Evolutionary conservation across 1,140 invertebrate species (phyloP).

Genomic region (Camponotus floridanus): DNA sequence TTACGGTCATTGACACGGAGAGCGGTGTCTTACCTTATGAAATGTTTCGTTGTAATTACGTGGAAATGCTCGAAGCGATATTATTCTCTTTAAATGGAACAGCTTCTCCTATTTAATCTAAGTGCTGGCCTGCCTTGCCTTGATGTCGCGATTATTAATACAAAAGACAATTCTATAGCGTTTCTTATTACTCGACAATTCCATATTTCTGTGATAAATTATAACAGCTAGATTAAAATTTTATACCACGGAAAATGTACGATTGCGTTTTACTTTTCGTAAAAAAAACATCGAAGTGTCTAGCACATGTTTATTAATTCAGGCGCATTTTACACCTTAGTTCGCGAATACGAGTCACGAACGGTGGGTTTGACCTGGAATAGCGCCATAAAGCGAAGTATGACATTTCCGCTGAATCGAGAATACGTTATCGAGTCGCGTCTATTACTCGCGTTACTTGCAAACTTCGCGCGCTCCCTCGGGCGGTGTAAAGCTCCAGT

Average conservation of each 20-base stretch:
- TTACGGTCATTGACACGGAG: constrained; percentile 32
- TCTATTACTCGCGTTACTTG: constrained; percentile 25
- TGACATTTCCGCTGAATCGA: constrained; percentile 48
- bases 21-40: not conserved
- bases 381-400: constrained; percentile 28
- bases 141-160: constrained; percentile 1
- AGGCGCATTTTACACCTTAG: not conserved
- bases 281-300: not conserved
- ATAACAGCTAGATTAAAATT: constrained; percentile 19
- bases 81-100: constrained; percentile 45
- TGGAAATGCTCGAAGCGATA: constrained; percentile 24
- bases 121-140: constrained; percentile 12
- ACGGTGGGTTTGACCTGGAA: not conserved
- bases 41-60: constrained; percentile 42
- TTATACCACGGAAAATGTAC: not conserved
- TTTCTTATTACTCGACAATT: not conserved
- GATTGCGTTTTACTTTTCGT: not conserved
- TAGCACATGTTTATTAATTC: constrained; percentile 18
- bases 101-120: constrained; percentile 45
- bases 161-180: not conserved
- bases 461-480: constrained; percentile 28
- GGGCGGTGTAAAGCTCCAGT: constrained; percentile 49
- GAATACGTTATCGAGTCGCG: constrained; percentile 48
- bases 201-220: constrained; percentile 2
- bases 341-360: not conserved